Conservation (phyloP, 2,797 vertebrate genomes). For the Lycodopsis pacificus region DNA sequence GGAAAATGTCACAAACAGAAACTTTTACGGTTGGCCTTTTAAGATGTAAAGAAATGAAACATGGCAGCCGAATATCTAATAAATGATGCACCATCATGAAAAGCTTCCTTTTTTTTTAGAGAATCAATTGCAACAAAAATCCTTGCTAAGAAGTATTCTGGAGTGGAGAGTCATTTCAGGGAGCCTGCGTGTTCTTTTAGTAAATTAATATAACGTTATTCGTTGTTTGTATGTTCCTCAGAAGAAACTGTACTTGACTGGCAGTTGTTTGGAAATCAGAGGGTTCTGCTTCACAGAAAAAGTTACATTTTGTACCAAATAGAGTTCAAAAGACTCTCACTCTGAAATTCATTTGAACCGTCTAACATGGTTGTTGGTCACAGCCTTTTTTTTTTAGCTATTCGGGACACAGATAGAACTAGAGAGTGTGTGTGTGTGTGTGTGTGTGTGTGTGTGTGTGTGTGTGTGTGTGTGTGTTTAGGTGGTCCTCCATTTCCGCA, state of each 20-base stretch:
- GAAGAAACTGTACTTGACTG: background rate
- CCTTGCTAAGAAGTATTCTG: background rate
- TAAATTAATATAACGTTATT: background rate
- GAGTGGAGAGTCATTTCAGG: background rate
- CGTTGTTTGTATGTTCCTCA: background rate
- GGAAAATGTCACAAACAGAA: slow-evolving; percentile 10
- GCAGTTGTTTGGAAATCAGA: background rate
- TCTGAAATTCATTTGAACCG: slow-evolving; percentile 16
- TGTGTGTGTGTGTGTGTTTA: slow-evolving; percentile 10
- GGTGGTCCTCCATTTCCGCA: slow-evolving; percentile 26
- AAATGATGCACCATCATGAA: background rate
- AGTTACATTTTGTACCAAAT: slow-evolving; percentile 17
- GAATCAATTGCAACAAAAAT: background rate
- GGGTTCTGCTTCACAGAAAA: slow-evolving; percentile 6
- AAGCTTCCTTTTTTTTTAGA: background rate
- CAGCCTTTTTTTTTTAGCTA: slow-evolving; percentile 1
- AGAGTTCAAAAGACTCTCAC: slow-evolving; percentile 2
- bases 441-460: slow-evolving; percentile 11
- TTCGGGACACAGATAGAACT: slow-evolving; percentile 21
- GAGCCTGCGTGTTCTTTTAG: background rate
- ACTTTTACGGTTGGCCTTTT: slow-evolving; percentile 5
- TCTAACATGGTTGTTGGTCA: slow-evolving; percentile 44
- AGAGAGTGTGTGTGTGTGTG: slow-evolving; percentile 5
- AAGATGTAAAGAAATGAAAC: slow-evolving; percentile 11
- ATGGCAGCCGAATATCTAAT: background rate